Evolutionary conservation across 2,113 vertebrate species (phyloP).

Genomic region (Salvelinus namaycush): DNA sequence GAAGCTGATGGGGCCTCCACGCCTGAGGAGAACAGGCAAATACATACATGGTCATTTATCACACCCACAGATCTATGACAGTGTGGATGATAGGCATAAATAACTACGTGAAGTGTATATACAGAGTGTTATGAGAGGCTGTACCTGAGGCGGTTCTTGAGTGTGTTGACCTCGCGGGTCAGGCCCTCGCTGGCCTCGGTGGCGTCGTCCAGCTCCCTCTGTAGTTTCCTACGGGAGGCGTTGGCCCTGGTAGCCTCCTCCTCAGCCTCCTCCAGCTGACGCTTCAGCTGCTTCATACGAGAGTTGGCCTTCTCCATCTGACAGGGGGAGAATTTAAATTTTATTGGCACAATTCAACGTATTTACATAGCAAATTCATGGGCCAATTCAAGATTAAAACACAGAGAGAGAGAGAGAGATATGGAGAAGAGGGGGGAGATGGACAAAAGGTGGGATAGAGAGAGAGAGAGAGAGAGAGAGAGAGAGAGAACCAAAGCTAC

Average conservation of each 20-base stretch:
- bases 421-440: background rate
- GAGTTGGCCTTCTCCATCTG: constrained; percentile 95
- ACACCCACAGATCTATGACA: no score
- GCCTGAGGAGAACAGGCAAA: constrained; percentile 65
- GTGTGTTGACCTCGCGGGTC: constrained; percentile 91
- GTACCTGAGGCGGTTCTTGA: constrained; percentile 94
- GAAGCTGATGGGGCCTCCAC: constrained; percentile 87
- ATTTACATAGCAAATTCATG: no score
- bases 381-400: no score
- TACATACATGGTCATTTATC: background rate
- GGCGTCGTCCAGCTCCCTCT: no score
- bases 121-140: background rate
- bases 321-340: background rate
- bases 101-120: no score
- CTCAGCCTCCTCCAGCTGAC: constrained; percentile 98
- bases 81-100: no score
- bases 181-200: no score
- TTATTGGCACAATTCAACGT: no score
- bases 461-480: background rate
- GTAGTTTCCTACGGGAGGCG: no score
- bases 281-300: constrained; percentile 95
- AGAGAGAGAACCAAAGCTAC: background rate
- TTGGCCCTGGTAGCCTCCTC: no score
- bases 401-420: background rate
- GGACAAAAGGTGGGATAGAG: background rate